phyloP scores from a whole-genome alignment of 2,888 invertebrate species.

The Athalia rosae region DNA sequence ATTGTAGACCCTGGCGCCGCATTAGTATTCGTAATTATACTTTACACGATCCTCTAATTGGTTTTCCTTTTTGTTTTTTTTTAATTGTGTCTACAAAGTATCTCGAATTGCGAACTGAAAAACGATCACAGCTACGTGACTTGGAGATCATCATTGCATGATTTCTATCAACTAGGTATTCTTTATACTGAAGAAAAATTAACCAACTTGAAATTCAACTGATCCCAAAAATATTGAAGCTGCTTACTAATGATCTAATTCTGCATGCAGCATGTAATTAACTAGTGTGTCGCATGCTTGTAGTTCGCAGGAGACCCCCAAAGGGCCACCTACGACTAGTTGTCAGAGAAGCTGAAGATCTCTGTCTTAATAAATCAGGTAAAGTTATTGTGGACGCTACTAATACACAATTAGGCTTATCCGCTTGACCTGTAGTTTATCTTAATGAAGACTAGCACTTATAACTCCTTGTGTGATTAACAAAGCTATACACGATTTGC shows the following conservation, averaged over 20 bases:
- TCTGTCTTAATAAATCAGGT: slow-evolving; percentile 64
- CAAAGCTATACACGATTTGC: background rate
- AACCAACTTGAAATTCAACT: background rate
- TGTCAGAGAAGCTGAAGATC: slow-evolving; percentile 71
- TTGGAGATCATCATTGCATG: background rate
- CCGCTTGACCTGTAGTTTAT: background rate
- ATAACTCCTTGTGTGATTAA: background rate
- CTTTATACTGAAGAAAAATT: background rate
- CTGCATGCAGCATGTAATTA: slow-evolving; percentile 58
- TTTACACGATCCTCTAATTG: too few relatives aligned
- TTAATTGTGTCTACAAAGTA: too few relatives aligned
- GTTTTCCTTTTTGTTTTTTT: too few relatives aligned
- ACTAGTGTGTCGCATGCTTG: slow-evolving; percentile 66
- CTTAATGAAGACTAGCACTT: background rate
- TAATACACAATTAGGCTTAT: slow-evolving; percentile 12
- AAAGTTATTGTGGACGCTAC: slow-evolving; percentile 51
- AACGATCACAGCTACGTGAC: background rate
- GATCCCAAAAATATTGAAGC: background rate
- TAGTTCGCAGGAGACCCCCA: slow-evolving; percentile 72
- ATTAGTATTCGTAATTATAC: too few relatives aligned
- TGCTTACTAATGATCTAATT: slow-evolving; percentile 29
- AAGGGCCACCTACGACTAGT: slow-evolving; percentile 71
- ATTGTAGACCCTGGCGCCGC: too few relatives aligned
- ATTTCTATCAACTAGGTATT: background rate
- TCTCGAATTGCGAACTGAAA: too few relatives aligned